These are phyloP conservation scores for Medauroidea extradentata DNA, from an alignment of 1,140 invertebrate genomes.

Conservation along the genomic window DNA sequence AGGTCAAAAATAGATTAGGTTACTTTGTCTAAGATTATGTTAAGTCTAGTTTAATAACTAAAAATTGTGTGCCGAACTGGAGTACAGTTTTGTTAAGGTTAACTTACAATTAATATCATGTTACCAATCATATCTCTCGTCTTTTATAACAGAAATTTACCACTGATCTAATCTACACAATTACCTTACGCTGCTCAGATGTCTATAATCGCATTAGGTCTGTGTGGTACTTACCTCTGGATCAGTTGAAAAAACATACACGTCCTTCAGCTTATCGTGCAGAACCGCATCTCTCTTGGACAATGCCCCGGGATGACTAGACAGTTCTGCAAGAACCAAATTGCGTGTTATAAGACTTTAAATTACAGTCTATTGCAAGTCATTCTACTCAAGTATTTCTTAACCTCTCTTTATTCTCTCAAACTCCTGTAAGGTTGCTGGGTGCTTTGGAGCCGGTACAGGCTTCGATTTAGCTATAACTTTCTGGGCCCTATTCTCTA, in stretches of 20 bases:
- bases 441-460: slow-evolving; percentile 56
- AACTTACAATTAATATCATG: no score
- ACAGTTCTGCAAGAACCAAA: slow-evolving; percentile 48
- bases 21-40: no score
- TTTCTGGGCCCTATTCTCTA: slow-evolving; percentile 64
- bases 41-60: no score
- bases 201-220: no score
- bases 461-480: slow-evolving; percentile 63
- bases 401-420: slow-evolving; percentile 55
- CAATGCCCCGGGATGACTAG: slow-evolving; percentile 52
- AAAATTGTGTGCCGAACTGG: no score
- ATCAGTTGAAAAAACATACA: slow-evolving; percentile 62
- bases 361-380: not conserved
- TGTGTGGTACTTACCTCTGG: slow-evolving; percentile 30
- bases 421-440: slow-evolving; percentile 53
- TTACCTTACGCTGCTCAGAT: no score
- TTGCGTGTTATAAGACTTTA: not conserved
- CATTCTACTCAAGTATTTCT: not conserved
- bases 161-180: no score
- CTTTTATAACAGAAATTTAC: no score
- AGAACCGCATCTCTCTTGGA: slow-evolving; percentile 53
- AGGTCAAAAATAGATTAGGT: no score
- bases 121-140: no score
- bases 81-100: no score
- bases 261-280: slow-evolving; percentile 56